Base-by-base conservation (phyloP, 2,888 invertebrate species). In the Scaeva pyrastri region DNA sequence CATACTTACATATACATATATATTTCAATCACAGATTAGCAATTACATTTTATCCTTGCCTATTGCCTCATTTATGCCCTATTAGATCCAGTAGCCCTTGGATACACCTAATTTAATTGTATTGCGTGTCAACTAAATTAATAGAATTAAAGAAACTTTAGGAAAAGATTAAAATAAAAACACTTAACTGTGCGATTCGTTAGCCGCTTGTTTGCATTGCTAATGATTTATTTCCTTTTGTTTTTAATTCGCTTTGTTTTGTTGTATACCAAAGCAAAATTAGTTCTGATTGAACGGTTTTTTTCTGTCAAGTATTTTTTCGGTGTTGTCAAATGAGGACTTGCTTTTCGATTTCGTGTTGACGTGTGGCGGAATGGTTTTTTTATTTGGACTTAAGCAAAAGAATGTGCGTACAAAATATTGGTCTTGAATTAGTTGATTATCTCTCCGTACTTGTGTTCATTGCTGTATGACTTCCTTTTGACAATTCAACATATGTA, bases 111-210 rank as follows among this genome's bases (percentile, higher is more conserved):
- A 43, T 43, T 62, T 23, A 23, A 62, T 62, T 62, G 62, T n/a
- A 43, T 43, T 62, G 62, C 62, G 62, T 62, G 62, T 43, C 62
- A 62, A 60, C 19, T 60, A 41, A 50, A 31, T 56, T 56, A 31
- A 31, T 56, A 56, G 55, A 56, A 52, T 52, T 52, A 52, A 31
- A 31, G 19, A 23, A 43, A 41, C 21, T 21, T 2, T 39, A 43
- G 31, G 12, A 64, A 19, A 16, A 45, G 64, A 64, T 64, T 64
- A 45, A 64, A 64, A 64, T n/a, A 14, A 64, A 58, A 64, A 64
- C 64, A 64, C 16, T 64, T 64, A 48, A 64, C 64, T 45, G 43
- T 26, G 62, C 43, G 31, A 45, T 48, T 64, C 64, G 31, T 31
- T 48, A 45, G 45, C 12, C 19, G 64, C 45, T 64, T 64, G 14